Evolutionary conservation across 2,113 vertebrate genomes (phyloP).

Genomic region (Suncus etruscus): DNA sequence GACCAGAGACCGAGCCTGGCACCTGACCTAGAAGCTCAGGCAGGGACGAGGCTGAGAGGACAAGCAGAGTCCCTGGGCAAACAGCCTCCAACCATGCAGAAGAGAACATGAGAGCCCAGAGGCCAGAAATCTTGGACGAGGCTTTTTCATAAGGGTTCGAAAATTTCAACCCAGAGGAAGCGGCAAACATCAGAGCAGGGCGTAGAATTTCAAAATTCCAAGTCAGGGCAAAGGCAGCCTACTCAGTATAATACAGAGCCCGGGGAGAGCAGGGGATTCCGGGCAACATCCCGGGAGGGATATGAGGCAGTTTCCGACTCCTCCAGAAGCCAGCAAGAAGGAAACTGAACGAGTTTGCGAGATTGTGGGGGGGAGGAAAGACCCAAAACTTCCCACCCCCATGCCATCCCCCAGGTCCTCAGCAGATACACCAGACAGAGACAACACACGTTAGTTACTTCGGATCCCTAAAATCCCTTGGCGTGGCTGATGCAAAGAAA

Average conservation of each 20-base stretch:
- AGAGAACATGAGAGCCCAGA: background rate
- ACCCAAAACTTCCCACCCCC: slow-evolving; percentile 17
- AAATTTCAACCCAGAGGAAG: background rate
- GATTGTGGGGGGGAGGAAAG: slow-evolving; percentile 48
- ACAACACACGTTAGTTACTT: background rate
- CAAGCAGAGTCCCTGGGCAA: slow-evolving; percentile 5
- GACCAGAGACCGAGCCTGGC: slow-evolving; percentile 20
- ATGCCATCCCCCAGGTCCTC: background rate
- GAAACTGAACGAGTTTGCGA: slow-evolving; percentile 68
- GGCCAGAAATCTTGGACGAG: slow-evolving; percentile 27
- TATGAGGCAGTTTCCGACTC: slow-evolving; percentile 7
- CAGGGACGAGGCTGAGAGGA: slow-evolving; percentile 44
- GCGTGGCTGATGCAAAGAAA: background rate
- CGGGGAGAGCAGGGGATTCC: slow-evolving; percentile 4
- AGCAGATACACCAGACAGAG: background rate
- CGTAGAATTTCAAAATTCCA: background rate
- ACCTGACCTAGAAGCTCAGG: slow-evolving; percentile 58
- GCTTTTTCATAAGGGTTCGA: slow-evolving; percentile 33
- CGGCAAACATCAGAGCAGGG: background rate
- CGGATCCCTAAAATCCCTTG: slow-evolving; percentile 13
- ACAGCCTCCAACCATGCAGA: slow-evolving; percentile 1
- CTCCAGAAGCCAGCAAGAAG: slow-evolving; percentile 25
- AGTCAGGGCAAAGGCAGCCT: slow-evolving; percentile 32
- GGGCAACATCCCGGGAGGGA: background rate
- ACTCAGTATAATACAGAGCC: background rate